Evolutionary conservation across 1,140 invertebrate species (phyloP).

Genomic region (Drosophila lacteicornis): DNA sequence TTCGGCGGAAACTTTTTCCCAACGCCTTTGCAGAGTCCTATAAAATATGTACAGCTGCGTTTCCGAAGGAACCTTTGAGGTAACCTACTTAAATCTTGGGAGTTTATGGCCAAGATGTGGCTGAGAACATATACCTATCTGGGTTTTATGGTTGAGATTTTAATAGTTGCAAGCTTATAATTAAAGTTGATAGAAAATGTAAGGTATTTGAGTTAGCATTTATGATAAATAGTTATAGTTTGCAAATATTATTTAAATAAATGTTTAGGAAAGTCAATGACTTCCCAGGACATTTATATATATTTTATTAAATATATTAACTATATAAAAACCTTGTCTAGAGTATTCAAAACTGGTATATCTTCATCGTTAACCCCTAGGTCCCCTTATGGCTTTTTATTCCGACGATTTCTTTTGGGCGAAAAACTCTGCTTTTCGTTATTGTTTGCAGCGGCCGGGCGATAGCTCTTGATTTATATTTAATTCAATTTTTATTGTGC

Average conservation of each 20-base stretch:
- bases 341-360: neutral
- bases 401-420: slow-evolving; percentile 11
- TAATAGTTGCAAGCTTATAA: too few species aligned
- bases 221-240: too few species aligned
- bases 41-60: slow-evolving; percentile 23
- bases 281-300: too few species aligned
- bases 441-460: slow-evolving; percentile 44
- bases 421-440: slow-evolving; percentile 14
- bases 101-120: neutral
- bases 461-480: slow-evolving; percentile 70
- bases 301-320: too few species aligned
- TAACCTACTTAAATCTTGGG: neutral
- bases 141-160: too few species aligned
- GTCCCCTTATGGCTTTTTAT: slow-evolving; percentile 3
- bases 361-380: neutral
- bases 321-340: too few species aligned
- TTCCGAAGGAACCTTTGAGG: neutral
- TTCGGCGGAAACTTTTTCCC: slow-evolving; percentile 9
- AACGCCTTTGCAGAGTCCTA: neutral
- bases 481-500: slow-evolving; percentile 83
- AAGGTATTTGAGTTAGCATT: too few species aligned
- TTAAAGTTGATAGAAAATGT: too few species aligned
- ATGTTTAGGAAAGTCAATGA: too few species aligned
- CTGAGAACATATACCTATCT: too few species aligned
- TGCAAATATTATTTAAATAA: too few species aligned